A percentile compares a stretch with the other conserved stretches of the same genome.
Conservation (phyloP, 2,797 vertebrate genomes). For the Coluber constrictor region DNA sequence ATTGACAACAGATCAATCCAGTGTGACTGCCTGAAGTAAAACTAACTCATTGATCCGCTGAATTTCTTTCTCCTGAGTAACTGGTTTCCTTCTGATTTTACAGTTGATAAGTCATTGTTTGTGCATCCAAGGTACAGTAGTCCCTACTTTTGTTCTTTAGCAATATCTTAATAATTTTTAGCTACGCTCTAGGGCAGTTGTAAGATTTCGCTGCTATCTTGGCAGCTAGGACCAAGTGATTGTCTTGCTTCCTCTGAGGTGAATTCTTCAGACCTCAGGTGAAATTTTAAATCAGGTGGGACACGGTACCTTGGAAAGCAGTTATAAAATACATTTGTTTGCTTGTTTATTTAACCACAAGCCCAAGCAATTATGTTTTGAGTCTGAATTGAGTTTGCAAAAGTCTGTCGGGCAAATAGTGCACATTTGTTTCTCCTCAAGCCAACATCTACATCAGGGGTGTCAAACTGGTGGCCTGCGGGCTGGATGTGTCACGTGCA, state of each 20-base stretch:
- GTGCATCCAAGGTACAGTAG: neutral
- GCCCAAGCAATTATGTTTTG: neutral
- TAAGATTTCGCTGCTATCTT: neutral
- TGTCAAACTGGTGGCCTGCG: too few relatives aligned
- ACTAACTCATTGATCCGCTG: neutral
- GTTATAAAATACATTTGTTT: neutral
- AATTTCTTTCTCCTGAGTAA: neutral
- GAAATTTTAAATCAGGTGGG: neutral
- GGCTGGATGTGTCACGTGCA: too few relatives aligned
- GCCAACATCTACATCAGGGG: neutral
- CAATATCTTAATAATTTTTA: neutral
- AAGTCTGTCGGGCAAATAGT: too few relatives aligned
- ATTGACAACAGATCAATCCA: neutral
- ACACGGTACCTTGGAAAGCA: neutral
- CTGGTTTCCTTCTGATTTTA: neutral
- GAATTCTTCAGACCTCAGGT: neutral
- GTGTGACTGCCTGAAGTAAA: neutral
- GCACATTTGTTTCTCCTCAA: neutral
- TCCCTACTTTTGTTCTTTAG: neutral
- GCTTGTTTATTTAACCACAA: neutral
- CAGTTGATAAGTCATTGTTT: neutral
- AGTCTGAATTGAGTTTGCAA: neutral
- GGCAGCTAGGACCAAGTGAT: neutral
- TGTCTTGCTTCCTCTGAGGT: neutral
- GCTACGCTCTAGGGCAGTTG: neutral